These are phyloP conservation scores for Amphipoea lucens DNA, from an alignment of 2,888 invertebrate species.

Conservation along the genomic window DNA sequence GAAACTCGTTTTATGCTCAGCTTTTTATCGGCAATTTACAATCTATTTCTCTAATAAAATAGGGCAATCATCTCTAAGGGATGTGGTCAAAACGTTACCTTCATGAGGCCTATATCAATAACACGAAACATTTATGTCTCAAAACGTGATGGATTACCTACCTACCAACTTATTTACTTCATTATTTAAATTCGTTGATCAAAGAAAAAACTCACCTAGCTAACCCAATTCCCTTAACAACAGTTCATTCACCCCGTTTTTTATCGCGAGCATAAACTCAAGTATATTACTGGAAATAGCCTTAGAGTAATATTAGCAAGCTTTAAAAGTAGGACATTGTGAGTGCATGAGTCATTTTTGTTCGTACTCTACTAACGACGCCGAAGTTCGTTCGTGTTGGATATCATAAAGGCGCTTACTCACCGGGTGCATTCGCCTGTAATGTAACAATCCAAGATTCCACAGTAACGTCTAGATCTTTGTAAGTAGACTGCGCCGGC, in stretches of 20 bases:
- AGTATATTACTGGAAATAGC: conserved; percentile 40
- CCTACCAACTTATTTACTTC: background rate
- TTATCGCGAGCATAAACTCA: conserved; percentile 26
- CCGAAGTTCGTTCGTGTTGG: conserved; percentile 52
- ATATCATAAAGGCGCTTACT: conserved; percentile 16
- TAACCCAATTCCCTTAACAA: conserved; percentile 23
- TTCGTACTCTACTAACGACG: conserved; percentile 41
- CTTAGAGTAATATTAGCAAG: conserved; percentile 47
- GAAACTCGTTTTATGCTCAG: background rate
- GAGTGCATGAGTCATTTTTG: conserved; percentile 60
- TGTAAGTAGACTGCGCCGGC: background rate
- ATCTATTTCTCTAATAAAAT: background rate
- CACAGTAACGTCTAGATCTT: background rate
- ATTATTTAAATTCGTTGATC: conserved; percentile 5
- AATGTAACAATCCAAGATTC: background rate
- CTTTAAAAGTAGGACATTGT: conserved; percentile 54
- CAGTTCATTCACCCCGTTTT: conserved; percentile 40
- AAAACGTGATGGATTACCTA: conserved; percentile 3
- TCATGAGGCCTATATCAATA: background rate
- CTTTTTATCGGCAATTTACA: background rate
- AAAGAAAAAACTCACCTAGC: conserved; percentile 10
- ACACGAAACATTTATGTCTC: background rate
- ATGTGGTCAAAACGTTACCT: background rate
- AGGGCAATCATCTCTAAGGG: too few species aligned
- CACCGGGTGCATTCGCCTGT: background rate